Evolutionary conservation across 2,113 vertebrate species (phyloP).

Genomic region (Dromas ardeola): DNA sequence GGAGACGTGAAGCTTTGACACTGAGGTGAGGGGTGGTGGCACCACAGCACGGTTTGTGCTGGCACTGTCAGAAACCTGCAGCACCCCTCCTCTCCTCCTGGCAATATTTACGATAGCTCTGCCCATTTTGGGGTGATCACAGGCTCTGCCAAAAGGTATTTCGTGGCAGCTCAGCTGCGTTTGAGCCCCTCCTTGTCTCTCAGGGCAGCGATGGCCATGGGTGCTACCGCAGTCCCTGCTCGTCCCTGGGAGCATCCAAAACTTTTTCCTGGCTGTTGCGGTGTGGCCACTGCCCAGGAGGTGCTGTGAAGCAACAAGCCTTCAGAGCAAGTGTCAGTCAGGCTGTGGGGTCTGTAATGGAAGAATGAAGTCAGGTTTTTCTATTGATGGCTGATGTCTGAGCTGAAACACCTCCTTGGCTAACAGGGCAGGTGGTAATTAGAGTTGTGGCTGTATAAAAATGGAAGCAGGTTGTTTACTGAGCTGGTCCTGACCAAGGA

Average conservation of each 20-base stretch:
- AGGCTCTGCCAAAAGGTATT: background rate
- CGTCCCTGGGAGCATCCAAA: background rate
- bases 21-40: rapidly evolving
- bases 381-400: background rate
- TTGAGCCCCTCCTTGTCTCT: background rate
- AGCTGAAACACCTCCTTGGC: background rate
- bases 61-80: background rate
- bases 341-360: background rate
- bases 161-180: rapidly evolving
- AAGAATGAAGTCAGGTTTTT: rapidly evolving
- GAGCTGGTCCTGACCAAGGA: background rate
- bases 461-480: background rate
- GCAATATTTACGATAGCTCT: background rate
- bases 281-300: background rate
- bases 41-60: rapidly evolving
- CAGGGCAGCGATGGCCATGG: rapidly evolving
- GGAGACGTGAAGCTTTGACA: background rate
- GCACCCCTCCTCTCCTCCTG: background rate
- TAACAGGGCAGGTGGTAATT: rapidly evolving
- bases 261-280: rapidly evolving
- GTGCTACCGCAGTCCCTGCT: background rate
- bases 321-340: rapidly evolving
- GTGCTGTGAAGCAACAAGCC: background rate
- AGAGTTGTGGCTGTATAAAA: background rate
- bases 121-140: background rate